Evolutionary conservation across 2,888 invertebrate species (phyloP).

Genomic region (Chaetogeoica ovagalla): DNA sequence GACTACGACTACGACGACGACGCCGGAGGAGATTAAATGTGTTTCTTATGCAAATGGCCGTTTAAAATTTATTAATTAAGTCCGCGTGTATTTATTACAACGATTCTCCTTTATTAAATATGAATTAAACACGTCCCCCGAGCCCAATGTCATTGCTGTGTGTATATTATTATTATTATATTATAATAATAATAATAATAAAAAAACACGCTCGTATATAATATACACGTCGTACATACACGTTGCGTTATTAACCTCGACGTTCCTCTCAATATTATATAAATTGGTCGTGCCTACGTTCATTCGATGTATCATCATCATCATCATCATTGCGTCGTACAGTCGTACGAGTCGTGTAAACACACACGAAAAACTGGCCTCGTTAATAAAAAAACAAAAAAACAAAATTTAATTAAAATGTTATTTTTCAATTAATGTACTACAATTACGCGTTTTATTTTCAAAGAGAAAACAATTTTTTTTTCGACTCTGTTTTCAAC

Average conservation of each 20-base stretch:
- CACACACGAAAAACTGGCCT: no score
- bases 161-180: no score
- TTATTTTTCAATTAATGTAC: no score
- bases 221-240: not conserved
- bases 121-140: conserved; percentile 17
- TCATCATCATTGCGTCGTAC: not conserved
- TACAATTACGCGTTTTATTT: no score
- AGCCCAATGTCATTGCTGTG: not conserved
- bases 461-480: no score
- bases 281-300: not conserved
- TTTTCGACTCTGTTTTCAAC: no score
- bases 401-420: no score
- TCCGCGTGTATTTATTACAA: conserved; percentile 26
- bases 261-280: conserved; percentile 3
- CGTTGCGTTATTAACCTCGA: conserved; percentile 27
- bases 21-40: conserved; percentile 25
- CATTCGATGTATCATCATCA: no score
- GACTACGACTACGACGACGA: not conserved
- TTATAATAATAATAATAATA: not conserved
- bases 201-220: no score
- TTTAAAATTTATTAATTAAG: conserved; percentile 22
- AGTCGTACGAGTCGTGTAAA: no score
- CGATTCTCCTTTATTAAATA: conserved; percentile 7
- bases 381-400: no score
- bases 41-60: conserved; percentile 28